A percentile compares a stretch with the other conserved stretches of the same genome.
Conservation (phyloP, 2,888 invertebrate genomes). For the Platycnemis pennipes region DNA sequence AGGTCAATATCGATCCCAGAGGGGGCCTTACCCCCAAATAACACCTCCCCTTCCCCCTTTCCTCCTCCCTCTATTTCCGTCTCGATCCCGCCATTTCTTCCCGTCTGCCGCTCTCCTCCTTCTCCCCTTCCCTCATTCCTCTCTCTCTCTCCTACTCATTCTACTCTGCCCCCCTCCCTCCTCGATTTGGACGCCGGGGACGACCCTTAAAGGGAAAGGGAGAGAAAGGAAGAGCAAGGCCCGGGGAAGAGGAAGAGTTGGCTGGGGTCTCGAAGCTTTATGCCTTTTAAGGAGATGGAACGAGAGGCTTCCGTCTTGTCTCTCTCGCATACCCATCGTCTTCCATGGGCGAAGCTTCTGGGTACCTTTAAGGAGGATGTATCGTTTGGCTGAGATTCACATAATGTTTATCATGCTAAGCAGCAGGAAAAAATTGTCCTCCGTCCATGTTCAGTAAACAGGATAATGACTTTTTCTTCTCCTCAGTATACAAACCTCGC, state of each 20-base stretch:
- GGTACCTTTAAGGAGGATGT: background rate
- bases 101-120: background rate
- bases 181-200: background rate
- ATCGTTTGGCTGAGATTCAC: too few relatives aligned
- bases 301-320: background rate
- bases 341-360: background rate
- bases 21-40: background rate
- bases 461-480: too few relatives aligned
- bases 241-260: background rate
- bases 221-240: background rate
- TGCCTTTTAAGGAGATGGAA: conserved; percentile 25
- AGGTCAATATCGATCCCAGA: conserved; percentile 20
- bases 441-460: too few relatives aligned
- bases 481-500: too few relatives aligned
- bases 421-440: too few relatives aligned
- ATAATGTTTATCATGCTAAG: too few relatives aligned
- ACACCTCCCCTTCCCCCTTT: background rate
- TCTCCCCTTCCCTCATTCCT: background rate
- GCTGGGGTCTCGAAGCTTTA: background rate
- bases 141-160: background rate
- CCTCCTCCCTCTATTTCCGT: background rate
- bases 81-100: background rate
- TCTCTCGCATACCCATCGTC: background rate
- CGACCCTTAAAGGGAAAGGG: conserved; percentile 23
- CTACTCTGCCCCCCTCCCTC: background rate